Base-by-base conservation (phyloP, 2,888 invertebrate species). In the Tethea ocularis region DNA sequence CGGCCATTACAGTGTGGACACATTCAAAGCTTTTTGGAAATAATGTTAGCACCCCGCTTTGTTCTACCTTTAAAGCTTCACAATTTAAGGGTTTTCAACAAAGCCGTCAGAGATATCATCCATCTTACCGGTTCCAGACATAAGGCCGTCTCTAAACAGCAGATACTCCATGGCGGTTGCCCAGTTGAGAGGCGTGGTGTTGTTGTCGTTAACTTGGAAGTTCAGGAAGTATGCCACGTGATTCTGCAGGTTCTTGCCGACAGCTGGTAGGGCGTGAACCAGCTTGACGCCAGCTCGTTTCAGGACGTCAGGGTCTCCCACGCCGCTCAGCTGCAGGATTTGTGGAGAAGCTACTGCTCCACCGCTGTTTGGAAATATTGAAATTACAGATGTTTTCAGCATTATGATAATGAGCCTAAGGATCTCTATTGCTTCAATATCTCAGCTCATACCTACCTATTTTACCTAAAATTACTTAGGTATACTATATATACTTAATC, bases 311-410 rank as follows among this genome's bases (percentile, higher is more conserved):
- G 94, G 94, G 33, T 97, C 97, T 0, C 98, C 98, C 13, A 99
- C 94, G 11, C 99, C 99, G 68, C 98, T 98, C 51, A 98, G 94
- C 77, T 99, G 94, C 15, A 99, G 94, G 54, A 99, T 92, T 83
- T 99, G 99, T 0, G 99, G 99, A 0, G 98, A 97, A 69, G 98
- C 99, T 1, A 99, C 97, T 13, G 99, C 97, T 0, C 99, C 98
- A 10, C 94, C 96, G 65, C 94, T 94, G 69, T 41, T 33, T 24
- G 6, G 20, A 15, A 22, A 33, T 26, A 10, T 13, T 24, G 5
- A n/a, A 24, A 24, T 26, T 7, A 23, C 0, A 51, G 17, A 2
- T 17, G 51, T 29, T 1, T 0, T 29, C 2, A 29, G 8, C 2
- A 10, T 29, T 29, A 1, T 10, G 0, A 29, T 29, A 29, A 10